These are phyloP conservation scores for Odontothrips loti DNA, from an alignment of 2,888 invertebrate genomes.

Conservation along the genomic window DNA sequence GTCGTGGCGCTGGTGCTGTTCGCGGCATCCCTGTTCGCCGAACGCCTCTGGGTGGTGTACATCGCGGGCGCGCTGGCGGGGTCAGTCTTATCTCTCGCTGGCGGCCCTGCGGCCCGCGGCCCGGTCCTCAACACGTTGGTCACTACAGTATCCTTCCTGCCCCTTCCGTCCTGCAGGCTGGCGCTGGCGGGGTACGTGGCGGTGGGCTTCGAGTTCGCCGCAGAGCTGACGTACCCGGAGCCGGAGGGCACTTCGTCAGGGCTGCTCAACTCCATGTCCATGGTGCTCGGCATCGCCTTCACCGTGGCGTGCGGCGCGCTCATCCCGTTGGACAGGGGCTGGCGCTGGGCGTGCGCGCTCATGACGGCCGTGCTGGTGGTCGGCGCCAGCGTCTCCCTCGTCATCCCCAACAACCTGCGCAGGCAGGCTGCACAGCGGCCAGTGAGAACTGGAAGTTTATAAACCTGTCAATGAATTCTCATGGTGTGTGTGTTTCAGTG, in stretches of 20 bases:
- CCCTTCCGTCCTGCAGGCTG: constrained; percentile 46
- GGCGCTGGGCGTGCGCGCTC: constrained; percentile 49
- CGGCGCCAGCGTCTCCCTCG: constrained; percentile 48
- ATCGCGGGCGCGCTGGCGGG: not conserved
- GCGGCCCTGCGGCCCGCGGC: too few species aligned
- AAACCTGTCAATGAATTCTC: too few species aligned
- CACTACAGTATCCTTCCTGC: not conserved
- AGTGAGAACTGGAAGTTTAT: too few species aligned
- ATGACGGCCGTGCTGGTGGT: constrained; percentile 48
- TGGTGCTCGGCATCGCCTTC: constrained; percentile 49
- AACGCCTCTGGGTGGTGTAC: not conserved
- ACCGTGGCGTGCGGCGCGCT: constrained; percentile 43
- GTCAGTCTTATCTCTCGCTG: not conserved
- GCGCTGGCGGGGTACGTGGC: constrained; percentile 63
- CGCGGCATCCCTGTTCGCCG: not conserved
- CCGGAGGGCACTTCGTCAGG: constrained; percentile 59
- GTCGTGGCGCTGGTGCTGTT: not conserved
- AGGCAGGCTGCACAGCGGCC: not conserved
- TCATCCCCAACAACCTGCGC: constrained; percentile 16
- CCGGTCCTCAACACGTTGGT: not conserved
- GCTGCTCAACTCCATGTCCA: constrained; percentile 54
- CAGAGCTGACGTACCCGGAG: constrained; percentile 59
- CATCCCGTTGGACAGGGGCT: constrained; percentile 43
- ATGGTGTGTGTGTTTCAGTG: too few species aligned
- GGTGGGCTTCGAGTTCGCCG: constrained; percentile 60